Evolutionary conservation across 2,888 invertebrate genomes (phyloP), one percentile per base, ranked within the genome.

Genomic region (Villa cingulata): DNA sequence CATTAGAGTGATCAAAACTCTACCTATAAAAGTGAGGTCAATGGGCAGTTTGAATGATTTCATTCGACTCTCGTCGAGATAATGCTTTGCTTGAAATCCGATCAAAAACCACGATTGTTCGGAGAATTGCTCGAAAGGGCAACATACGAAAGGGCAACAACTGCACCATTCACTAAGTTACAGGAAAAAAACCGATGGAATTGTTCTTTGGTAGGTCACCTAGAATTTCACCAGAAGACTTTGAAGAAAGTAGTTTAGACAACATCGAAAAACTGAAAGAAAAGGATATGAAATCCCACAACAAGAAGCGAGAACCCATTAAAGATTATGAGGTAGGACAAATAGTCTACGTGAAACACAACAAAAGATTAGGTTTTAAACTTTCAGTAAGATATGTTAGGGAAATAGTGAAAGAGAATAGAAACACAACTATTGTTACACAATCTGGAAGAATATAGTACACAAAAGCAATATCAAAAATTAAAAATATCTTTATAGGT

Each of bases 51-150:
- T 2, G 54, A 56, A 41, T 29, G 53, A 16, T 53, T 56, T 9
- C 56, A 54, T 39, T 56, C 55, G 1, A 55, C 54, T 6, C 18
- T 55, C 1, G 40, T 50, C 0, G 54, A 55, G 44, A 53, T 56
- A 16, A 44, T 50, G 46, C 47, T 55, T 4, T 41, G 41, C 23
- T 48, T 53, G 3, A 55, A 54, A 48, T 17, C 39, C 1, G 46
- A 51, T 15, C 41, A 45, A 3, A 36, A 19, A 14, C 34, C 45
- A 19, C 49, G 49, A 14, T 39, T 29, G 15, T 52, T 54, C 37
- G 47, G 50, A 19, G 51, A n/a, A n/a, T n/a, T n/a, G n/a, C n/a
- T n/a, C n/a, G n/a, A n/a, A n/a, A n/a, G n/a, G n/a, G n/a, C n/a
- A 52, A 23, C 43, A 53, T 20, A 51, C 16, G 48, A 53, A 16